These are phyloP conservation scores for Lithobates sylvaticus DNA, from an alignment of 2,797 vertebrate genomes.

Conservation along the genomic window DNA sequence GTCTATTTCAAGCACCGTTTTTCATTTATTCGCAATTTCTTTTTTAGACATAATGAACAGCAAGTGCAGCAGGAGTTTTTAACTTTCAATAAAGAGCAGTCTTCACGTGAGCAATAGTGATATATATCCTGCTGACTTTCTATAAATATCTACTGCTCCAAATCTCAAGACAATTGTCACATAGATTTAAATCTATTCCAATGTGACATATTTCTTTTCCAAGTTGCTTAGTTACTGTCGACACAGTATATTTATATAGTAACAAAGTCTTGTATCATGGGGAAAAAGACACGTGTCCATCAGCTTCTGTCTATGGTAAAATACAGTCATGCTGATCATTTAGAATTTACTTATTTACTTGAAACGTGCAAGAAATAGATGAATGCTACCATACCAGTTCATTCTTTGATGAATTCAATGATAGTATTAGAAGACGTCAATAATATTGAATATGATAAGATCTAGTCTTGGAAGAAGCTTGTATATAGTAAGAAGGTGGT, in stretches of 20 bases:
- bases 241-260: conserved; percentile 39
- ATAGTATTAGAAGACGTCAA: too few relatives aligned
- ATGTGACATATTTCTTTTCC: conserved; percentile 40
- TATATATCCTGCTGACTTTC: conserved; percentile 16
- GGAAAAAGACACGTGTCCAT: conserved; percentile 4
- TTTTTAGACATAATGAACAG: background rate
- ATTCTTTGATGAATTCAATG: background rate
- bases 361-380: background rate
- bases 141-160: conserved; percentile 41
- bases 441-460: too few relatives aligned
- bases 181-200: conserved; percentile 31
- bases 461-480: too few relatives aligned
- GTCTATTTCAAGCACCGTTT: too few relatives aligned
- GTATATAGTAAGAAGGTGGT: too few relatives aligned
- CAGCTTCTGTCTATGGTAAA: background rate
- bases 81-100: background rate
- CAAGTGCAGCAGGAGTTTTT: background rate
- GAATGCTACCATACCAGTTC: background rate
- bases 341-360: background rate
- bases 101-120: background rate
- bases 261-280: conserved; percentile 19
- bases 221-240: conserved; percentile 46
- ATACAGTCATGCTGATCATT: background rate
- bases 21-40: too few relatives aligned
- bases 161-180: conserved; percentile 38